Evolutionary conservation across 2,888 invertebrate genomes (phyloP).

Genomic region (Stegophylla sp.): DNA sequence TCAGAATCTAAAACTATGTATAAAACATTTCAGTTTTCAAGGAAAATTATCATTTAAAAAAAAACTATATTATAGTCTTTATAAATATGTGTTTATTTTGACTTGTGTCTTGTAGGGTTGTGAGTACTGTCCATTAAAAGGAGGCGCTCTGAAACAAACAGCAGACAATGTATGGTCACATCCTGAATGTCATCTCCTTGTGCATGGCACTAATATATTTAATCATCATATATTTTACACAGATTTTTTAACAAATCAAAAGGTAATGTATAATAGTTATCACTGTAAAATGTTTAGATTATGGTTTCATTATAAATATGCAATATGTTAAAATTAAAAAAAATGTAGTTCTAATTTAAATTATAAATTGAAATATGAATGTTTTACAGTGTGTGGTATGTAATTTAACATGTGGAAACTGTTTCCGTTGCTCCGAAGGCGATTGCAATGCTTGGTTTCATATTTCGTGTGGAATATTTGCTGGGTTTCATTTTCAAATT

Average conservation of each 20-base stretch:
- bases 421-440: slow-evolving; percentile 66
- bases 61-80: no score
- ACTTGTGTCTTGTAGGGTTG: slow-evolving; percentile 68
- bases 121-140: slow-evolving; percentile 69
- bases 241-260: neutral
- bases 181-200: slow-evolving; percentile 59
- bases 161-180: slow-evolving; percentile 73
- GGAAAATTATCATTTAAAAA: no score
- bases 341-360: neutral
- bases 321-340: neutral
- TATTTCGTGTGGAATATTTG: slow-evolving; percentile 70
- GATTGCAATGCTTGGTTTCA: slow-evolving; percentile 69
- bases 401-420: slow-evolving; percentile 64
- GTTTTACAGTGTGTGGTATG: slow-evolving; percentile 65
- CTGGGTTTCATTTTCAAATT: slow-evolving; percentile 67
- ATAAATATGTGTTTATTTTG: no score
- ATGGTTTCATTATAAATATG: no score
- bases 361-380: slow-evolving; percentile 62
- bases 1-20: no score
- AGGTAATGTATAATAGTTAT: slow-evolving; percentile 9
- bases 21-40: no score
- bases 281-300: no score
- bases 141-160: slow-evolving; percentile 73
- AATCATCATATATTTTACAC: slow-evolving; percentile 20
- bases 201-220: slow-evolving; percentile 40